Evolutionary conservation across 2,888 invertebrate species (phyloP), one percentile per base, ranked within the genome.

Genomic region (Calameuta filiformis): DNA sequence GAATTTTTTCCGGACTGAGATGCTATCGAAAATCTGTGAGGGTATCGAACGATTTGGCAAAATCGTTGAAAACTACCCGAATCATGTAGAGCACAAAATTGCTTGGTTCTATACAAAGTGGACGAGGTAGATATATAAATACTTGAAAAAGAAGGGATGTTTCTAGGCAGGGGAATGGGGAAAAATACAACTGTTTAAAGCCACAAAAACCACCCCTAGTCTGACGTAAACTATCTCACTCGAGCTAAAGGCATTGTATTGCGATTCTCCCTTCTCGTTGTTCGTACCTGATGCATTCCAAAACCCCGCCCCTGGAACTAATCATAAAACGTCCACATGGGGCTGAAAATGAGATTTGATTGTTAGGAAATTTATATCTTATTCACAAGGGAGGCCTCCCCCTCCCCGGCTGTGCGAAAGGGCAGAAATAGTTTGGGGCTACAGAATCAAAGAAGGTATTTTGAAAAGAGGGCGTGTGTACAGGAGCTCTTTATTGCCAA

Each of bases 341-440:
- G 31, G 35, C 35, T 73, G 33, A 11, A 78, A 78, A 78, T 73
- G 78, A 78, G 75, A 74, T 81, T 81, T 80, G 79, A 83, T 82
- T 82, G 82, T 82, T 79, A 75, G 79, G 78, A 81, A 83, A 83
- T 83, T 82, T 83, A 81, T 78, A 77, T 81, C 79, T 79, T 75
- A 82, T 83, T 83, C 80, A 74, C 69, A 15, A 35, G 56, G 56
- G 12, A 15, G 73, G 1, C 33, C 33, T 4, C 33, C 33, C 33
- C 33, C 33, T 4, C 3, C 33, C 4, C 33, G 71, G 23, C 30
- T 35, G 73, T 33, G 35, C 23, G 68, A 35, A 35, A n/a, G 68
- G 35, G 68, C 35, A 68, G 35, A 56, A 56, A 15, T 56, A 23
- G 23, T 40, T 56, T 23, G 56, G 56, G 56, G 56, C 35, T 9